Percentiles rank a stretch among this genome's conserved stretches.
phyloP scores from a whole-genome alignment of 2,888 invertebrate genomes.

The Erpobdella octoculata region DNA sequence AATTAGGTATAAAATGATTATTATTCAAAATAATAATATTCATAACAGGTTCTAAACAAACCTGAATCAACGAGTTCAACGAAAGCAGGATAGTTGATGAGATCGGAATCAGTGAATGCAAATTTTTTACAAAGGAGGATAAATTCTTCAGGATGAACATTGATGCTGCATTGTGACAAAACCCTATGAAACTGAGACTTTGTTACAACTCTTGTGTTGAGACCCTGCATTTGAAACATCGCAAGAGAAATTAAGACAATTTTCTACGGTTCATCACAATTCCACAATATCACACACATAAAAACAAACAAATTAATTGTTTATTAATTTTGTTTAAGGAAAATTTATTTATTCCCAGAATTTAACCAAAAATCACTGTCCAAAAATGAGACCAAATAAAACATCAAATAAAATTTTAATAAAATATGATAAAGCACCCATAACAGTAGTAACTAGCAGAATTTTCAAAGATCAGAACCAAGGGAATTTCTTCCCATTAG shows the following conservation, averaged over 20 bases:
- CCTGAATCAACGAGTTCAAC: constrained; percentile 51
- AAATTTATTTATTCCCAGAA: no score
- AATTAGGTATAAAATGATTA: no score
- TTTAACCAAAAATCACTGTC: no score
- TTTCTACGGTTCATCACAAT: not conserved
- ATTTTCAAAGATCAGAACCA: no score
- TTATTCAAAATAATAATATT: not conserved
- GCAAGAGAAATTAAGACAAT: not conserved
- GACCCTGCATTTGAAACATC: constrained; percentile 43
- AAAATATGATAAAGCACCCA: no score
- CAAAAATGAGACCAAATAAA: no score
- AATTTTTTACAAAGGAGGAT: constrained; percentile 49
- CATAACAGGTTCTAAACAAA: constrained; percentile 30
- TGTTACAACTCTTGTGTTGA: constrained; percentile 51
- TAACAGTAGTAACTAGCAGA: no score
- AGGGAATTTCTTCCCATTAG: no score
- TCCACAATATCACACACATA: no score
- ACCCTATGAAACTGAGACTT: constrained; percentile 50
- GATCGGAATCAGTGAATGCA: constrained; percentile 48
- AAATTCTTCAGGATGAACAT: constrained; percentile 47
- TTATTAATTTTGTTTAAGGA: no score
- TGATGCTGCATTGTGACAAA: constrained; percentile 49
- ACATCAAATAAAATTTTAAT: no score
- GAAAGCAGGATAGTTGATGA: constrained; percentile 52
- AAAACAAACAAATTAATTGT: no score